phyloP scores from a whole-genome alignment of 2,113 vertebrate species.

The Pogona vitticeps region DNA sequence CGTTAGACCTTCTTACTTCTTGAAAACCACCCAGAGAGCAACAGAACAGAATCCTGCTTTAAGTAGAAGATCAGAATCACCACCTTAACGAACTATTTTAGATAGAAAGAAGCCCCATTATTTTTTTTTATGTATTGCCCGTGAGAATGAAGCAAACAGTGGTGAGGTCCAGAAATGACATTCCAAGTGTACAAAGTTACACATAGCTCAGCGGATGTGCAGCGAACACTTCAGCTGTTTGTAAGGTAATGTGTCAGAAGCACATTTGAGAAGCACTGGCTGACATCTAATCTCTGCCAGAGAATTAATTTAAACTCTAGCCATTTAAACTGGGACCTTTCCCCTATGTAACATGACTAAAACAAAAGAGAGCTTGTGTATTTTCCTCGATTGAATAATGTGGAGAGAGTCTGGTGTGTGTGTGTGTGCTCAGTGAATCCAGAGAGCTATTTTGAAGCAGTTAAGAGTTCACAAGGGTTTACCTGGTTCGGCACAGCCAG shows the following conservation, averaged over 20 bases:
- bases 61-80: not conserved
- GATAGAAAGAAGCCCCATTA: not conserved
- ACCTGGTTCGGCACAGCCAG: not conserved
- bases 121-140: too few relatives aligned
- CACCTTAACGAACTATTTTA: constrained; percentile 6
- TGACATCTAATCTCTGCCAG: not conserved
- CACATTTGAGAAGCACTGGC: not conserved
- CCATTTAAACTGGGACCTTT: rapidly evolving
- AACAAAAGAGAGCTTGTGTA: not conserved
- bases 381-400: not conserved
- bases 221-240: not conserved
- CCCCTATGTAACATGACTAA: rapidly evolving
- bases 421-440: not conserved
- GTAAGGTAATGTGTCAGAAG: not conserved
- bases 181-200: not conserved
- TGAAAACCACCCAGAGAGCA: not conserved
- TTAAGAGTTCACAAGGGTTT: not conserved
- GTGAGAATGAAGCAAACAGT: not conserved
- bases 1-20: not conserved
- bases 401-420: not conserved
- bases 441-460: not conserved
- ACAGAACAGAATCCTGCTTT: not conserved
- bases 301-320: not conserved
- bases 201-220: not conserved
- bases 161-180: not conserved